phyloP scores from a whole-genome alignment of 2,113 vertebrate species.

The Lipotes vexillifer region DNA sequence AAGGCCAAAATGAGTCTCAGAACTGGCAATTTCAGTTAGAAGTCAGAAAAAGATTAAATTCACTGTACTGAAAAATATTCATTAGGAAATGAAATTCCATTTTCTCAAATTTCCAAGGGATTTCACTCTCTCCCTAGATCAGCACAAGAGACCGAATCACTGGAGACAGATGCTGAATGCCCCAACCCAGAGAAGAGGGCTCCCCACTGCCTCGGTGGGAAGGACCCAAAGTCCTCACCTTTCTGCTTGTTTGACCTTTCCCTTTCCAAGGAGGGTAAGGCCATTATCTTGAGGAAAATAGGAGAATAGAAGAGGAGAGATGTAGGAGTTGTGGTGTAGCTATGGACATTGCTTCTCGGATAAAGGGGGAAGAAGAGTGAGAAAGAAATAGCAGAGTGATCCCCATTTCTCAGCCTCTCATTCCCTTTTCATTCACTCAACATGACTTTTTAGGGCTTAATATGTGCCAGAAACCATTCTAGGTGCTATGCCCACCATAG shows the following conservation, averaged over 20 bases:
- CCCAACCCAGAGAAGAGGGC: neutral
- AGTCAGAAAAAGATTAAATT: neutral
- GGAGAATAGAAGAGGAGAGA: neutral
- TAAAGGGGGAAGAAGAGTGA: neutral
- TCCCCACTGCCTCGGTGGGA: neutral
- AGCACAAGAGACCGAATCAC: neutral
- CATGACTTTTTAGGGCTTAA: neutral
- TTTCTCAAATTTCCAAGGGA: conserved; percentile 1
- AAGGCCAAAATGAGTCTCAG: neutral
- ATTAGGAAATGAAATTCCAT: conserved; percentile 14
- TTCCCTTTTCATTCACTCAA: neutral
- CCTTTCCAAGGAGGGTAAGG: neutral
- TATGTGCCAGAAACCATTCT: neutral
- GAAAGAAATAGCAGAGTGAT: neutral
- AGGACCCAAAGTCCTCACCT: neutral
- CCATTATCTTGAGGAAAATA: neutral
- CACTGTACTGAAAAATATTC: neutral
- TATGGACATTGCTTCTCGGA: neutral
- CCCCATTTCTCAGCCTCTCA: neutral
- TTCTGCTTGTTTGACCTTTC: neutral
- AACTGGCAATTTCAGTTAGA: neutral
- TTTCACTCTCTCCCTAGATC: neutral
- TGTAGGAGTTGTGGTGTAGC: neutral
- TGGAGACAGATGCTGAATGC: neutral
- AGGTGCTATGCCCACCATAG: neutral